phyloP scores from a whole-genome alignment of 64 coral and sea anemone species.

The Stichodactyla mertensii region DNA sequence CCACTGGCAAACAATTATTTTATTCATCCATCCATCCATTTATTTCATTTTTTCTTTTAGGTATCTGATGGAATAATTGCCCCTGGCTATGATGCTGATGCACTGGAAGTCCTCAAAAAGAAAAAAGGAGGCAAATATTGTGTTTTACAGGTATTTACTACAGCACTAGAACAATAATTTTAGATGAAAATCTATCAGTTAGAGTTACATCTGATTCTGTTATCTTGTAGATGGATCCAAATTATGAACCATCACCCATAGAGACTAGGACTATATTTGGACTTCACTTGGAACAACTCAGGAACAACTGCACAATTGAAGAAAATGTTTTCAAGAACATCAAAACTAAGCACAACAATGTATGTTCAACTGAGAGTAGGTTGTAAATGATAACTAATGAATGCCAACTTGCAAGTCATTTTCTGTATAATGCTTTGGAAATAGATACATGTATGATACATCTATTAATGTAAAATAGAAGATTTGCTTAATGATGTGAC shows the following conservation, averaged over 20 bases:
- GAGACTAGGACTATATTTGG: conserved; percentile 95
- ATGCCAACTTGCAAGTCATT: no score
- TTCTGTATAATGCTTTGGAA: no score
- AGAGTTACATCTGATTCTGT: neutral
- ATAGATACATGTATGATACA: no score
- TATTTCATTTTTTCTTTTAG: conserved; percentile 11
- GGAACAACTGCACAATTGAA: conserved; percentile 88
- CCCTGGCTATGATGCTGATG: conserved; percentile 69
- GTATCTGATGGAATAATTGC: conserved; percentile 99
- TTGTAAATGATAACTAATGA: no score
- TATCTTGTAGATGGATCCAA: conserved; percentile 68
- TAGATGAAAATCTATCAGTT: neutral
- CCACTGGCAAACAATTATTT: no score
- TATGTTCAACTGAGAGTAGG: neutral
- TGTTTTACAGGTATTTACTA: conserved; percentile 71
- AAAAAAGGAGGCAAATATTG: conserved; percentile 99
- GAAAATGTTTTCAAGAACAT: conserved; percentile 72
- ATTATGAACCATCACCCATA: conserved; percentile 55
- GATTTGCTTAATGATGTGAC: no score
- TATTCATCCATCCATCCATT: neutral
- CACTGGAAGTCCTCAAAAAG: conserved; percentile 84
- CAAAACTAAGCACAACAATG: conserved; percentile 34
- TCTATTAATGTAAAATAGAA: no score
- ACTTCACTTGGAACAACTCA: conserved; percentile 80
- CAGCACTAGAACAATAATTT: neutral